Conservation (phyloP, 2,888 invertebrate genomes). For the Eristalinus sepulchralis region DNA sequence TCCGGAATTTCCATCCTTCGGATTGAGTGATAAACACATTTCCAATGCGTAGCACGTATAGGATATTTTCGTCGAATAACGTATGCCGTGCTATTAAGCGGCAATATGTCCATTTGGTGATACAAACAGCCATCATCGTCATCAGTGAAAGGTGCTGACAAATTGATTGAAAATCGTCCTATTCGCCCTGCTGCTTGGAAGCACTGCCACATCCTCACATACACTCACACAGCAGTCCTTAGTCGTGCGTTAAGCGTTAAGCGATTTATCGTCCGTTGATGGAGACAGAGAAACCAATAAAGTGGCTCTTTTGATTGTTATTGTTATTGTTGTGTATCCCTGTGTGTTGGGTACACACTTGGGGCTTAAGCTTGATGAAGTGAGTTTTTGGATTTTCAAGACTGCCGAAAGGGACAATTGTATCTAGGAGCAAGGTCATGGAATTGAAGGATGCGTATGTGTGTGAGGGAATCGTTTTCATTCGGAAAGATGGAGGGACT, state of each 20-base stretch:
- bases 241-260: slow-evolving; percentile 2
- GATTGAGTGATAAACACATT: slow-evolving; percentile 52
- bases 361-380: background rate
- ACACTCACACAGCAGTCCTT: background rate
- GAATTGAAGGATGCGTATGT: background rate
- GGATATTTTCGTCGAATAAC: slow-evolving; percentile 42
- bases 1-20: background rate
- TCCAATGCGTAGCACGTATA: slow-evolving; percentile 53
- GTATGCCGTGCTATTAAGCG: slow-evolving; percentile 46
- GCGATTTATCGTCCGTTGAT: slow-evolving; percentile 10
- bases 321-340: slow-evolving; percentile 1
- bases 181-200: background rate
- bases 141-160: slow-evolving; percentile 54
- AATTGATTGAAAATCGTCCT: slow-evolving; percentile 56
- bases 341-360: background rate
- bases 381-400: background rate
- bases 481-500: background rate
- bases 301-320: slow-evolving; percentile 10
- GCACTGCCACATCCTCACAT: background rate
- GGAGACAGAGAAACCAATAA: slow-evolving; percentile 9
- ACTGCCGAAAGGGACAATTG: background rate
- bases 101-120: slow-evolving; percentile 53
- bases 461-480: background rate
- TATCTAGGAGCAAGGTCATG: background rate
- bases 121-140: slow-evolving; percentile 40